Evolutionary conservation across 1,140 invertebrate species (phyloP), one percentile per base, ranked within the genome.

Genomic region (Drosophila pseudoobscura): DNA sequence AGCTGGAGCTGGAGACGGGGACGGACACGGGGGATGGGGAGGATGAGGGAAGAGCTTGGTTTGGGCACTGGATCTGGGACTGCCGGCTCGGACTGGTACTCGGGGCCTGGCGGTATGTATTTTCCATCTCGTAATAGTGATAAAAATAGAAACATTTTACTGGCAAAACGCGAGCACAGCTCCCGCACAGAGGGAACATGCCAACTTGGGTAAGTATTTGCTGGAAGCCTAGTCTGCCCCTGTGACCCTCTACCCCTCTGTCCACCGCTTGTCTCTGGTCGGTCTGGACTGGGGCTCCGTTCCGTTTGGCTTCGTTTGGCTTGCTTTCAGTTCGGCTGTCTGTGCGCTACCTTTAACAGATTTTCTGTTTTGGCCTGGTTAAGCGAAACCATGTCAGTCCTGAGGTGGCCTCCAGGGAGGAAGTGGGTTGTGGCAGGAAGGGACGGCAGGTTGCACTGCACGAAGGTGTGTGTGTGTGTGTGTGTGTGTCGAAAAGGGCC

Each of bases 101-200:
- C 24, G 24, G 24, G 24, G 24, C 4, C 22, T 24, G 44, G n/a
- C 6, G 20, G 31, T 20, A 35, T 26, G 11, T 68, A n/a, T 50
- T 68, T 88, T 74, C 83, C 74, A 61, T 74, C 69, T 78, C 83
- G 70, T 88, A 87, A 87, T 87, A 83, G 72, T 88, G 83, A 88
- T 87, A 88, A 87, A 87, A 87, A 87, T 78, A 66, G 66, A 83
- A 88, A 78, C 78, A 88, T 87, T 88, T 88, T 75, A 78, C 75
- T 57, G 70, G 54, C 58, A 62, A 49, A 70, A 70, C 51, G 65
- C 65, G 65, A 69, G 50, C 31, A 35, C 31, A 35, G 31, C 35
- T 39, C 35, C 35, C 35, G 35, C 74, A 69, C 46, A 46, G 56
- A 55, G 49, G 7, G 52, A 82, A 70, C 78, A 63, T 80, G 80